phyloP scores from a whole-genome alignment of 2,113 vertebrate species.

The Danio rerio region DNA sequence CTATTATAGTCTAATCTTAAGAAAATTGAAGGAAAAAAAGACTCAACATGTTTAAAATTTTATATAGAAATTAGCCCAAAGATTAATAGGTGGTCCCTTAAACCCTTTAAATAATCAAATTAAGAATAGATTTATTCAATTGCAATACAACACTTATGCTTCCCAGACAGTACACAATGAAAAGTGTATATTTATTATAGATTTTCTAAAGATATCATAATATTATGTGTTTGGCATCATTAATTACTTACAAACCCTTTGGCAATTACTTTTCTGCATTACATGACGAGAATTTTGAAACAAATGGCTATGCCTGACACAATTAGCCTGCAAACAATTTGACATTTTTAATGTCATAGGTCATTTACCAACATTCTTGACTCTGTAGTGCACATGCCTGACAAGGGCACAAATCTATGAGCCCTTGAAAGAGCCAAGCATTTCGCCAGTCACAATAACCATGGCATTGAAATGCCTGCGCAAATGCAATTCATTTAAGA shows the following conservation, averaged over 20 bases:
- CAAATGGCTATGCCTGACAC: no score
- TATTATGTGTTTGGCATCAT: not conserved
- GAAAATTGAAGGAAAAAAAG: not conserved
- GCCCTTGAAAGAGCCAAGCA: constrained; percentile 11
- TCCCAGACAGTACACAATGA: not conserved
- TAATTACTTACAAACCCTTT: not conserved
- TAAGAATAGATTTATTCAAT: no score
- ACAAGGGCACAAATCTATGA: not conserved
- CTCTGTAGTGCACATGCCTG: not conserved
- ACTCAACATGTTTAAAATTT: no score
- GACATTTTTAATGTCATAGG: not conserved
- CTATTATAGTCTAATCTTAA: not conserved
- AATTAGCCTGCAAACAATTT: not conserved
- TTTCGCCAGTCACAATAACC: not conserved
- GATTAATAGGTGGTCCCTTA: no score
- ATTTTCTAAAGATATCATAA: not conserved
- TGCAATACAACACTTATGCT: not conserved
- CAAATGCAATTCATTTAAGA: not conserved
- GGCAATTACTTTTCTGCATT: no score
- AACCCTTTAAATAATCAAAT: no score
- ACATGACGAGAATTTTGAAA: no score
- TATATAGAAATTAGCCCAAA: no score
- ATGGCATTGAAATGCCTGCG: not conserved
- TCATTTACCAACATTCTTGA: not conserved
- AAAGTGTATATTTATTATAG: not conserved